Percentiles rank a stretch among this genome's conserved stretches.
Conservation (phyloP, 2,797 vertebrate species). For the Cichlasoma orientale region DNA sequence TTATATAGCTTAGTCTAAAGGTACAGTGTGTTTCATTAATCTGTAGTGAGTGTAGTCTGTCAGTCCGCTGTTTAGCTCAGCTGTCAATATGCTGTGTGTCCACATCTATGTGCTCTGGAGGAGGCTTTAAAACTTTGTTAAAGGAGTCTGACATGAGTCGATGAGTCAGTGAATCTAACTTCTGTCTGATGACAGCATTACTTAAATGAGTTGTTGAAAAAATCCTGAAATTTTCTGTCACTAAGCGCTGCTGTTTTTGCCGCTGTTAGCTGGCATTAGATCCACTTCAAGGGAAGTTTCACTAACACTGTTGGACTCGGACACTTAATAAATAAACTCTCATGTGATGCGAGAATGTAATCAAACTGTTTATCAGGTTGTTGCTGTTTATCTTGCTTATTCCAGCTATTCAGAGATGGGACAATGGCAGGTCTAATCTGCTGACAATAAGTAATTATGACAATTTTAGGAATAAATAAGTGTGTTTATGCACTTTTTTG, state of each 20-base stretch:
- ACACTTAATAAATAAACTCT: background rate
- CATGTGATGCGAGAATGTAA: no score
- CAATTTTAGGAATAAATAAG: no score
- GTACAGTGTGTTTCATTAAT: no score
- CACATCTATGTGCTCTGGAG: background rate
- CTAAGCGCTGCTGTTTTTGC: background rate
- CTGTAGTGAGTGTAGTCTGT: no score
- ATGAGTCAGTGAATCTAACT: background rate
- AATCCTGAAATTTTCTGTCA: background rate
- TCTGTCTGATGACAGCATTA: background rate
- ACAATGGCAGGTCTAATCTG: rapidly evolving
- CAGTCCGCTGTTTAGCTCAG: background rate
- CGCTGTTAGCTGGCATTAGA: background rate
- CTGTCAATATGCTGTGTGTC: no score
- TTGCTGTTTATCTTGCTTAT: background rate
- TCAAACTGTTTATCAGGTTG: background rate
- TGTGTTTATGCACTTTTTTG: no score
- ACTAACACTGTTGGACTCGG: background rate
- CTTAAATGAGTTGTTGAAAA: background rate
- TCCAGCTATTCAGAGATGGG: background rate
- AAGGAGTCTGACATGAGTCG: background rate
- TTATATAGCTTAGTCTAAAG: background rate
- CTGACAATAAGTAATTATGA: background rate
- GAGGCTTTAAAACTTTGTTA: background rate
- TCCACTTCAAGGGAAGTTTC: no score